Percentiles rank a stretch among this genome's conserved stretches.
phyloP scores from a whole-genome alignment of 1,140 invertebrate genomes.

The Yoshiicerus persimilis region DNA sequence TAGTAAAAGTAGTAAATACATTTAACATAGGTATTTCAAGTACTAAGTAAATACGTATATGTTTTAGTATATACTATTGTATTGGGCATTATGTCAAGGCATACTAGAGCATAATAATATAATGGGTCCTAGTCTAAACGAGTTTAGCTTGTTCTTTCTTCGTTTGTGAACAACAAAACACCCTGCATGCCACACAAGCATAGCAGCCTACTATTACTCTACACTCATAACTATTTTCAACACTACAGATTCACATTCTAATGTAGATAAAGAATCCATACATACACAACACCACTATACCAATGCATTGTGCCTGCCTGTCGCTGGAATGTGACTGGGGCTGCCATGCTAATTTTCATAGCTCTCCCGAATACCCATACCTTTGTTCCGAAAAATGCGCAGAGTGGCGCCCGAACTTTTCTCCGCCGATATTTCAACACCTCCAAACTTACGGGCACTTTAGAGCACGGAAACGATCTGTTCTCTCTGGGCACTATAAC shows the following conservation, averaged over 20 bases:
- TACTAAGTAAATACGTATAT: too few relatives aligned
- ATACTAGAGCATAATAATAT: too few relatives aligned
- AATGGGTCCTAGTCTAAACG: too few relatives aligned
- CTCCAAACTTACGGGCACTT: neutral
- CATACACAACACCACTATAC: neutral
- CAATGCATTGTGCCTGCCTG: neutral
- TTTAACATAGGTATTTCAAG: too few relatives aligned
- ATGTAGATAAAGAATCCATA: neutral
- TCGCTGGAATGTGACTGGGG: neutral
- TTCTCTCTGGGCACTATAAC: neutral
- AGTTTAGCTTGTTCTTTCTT: too few relatives aligned
- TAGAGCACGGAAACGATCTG: neutral
- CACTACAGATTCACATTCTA: neutral
- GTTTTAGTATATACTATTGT: too few relatives aligned
- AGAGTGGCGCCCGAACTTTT: conserved; percentile 8
- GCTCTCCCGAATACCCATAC: neutral
- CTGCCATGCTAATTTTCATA: conserved; percentile 21
- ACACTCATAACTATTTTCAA: too few relatives aligned
- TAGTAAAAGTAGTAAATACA: too few relatives aligned
- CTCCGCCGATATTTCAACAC: neutral
- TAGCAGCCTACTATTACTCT: too few relatives aligned
- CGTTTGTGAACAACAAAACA: too few relatives aligned
- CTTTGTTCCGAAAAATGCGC: conserved; percentile 10
- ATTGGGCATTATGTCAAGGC: too few relatives aligned
- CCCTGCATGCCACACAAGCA: too few relatives aligned